phyloP scores from a whole-genome alignment of 92 coral and sea anemone genomes.

The Umimayanthus chanpuru region DNA sequence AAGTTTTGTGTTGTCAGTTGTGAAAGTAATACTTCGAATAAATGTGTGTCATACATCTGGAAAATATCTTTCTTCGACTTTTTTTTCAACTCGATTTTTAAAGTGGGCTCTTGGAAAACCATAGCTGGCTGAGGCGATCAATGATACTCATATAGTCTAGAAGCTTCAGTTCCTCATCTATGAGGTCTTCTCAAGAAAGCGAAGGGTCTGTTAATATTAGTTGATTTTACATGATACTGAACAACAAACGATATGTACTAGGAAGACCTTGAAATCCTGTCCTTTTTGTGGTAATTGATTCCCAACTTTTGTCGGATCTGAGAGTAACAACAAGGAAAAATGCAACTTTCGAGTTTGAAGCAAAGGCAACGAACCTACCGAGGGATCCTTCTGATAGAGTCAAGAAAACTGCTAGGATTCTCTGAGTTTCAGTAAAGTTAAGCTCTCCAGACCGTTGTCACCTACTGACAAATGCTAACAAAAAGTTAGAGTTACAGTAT shows the following conservation, averaged over 20 bases:
- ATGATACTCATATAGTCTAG: background rate
- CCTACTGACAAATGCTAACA: no score
- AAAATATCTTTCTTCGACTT: slow-evolving; percentile 22
- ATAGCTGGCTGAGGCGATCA: background rate
- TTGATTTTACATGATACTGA: background rate
- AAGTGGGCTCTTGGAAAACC: slow-evolving; percentile 18
- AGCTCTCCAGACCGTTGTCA: background rate
- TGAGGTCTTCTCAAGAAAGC: background rate
- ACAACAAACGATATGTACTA: background rate
- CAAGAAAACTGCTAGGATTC: background rate
- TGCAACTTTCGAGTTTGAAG: background rate
- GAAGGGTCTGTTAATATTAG: background rate
- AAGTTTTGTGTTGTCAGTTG: slow-evolving; percentile 17
- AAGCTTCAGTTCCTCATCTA: background rate
- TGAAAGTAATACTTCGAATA: slow-evolving; percentile 10
- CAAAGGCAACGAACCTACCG: background rate
- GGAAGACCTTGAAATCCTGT: background rate
- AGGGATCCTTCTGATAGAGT: background rate
- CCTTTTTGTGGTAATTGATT: background rate
- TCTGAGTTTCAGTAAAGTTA: no score
- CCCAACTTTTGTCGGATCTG: background rate
- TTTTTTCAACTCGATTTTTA: slow-evolving; percentile 8
- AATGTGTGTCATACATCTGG: slow-evolving; percentile 6
- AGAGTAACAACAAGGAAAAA: no score
- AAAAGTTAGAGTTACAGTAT: background rate